A percentile compares a stretch with the other conserved stretches of the same genome.
phyloP scores from a whole-genome alignment of 2,888 invertebrate genomes.

The Pollenia griseotomentosa region DNA sequence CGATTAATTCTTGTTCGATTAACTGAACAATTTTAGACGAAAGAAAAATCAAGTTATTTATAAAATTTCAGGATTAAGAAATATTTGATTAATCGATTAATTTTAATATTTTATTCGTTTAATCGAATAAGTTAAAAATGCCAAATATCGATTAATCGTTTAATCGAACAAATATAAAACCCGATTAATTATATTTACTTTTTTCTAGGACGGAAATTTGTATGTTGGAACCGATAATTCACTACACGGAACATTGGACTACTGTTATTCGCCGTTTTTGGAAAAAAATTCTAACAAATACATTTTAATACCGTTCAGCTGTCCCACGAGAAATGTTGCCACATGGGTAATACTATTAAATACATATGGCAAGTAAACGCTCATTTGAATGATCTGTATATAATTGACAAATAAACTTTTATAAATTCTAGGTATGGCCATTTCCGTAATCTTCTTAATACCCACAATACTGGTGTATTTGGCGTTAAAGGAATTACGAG shows the following conservation, averaged over 20 bases:
- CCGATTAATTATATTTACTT: too few species aligned
- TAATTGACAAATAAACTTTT: background rate
- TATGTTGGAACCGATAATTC: conserved; percentile 22
- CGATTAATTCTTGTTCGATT: too few species aligned
- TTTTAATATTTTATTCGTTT: too few species aligned
- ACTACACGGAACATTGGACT: conserved; percentile 47
- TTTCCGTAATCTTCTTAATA: conserved; percentile 89
- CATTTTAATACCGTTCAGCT: conserved; percentile 70
- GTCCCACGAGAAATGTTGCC: conserved; percentile 46
- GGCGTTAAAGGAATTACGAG: conserved; percentile 87
- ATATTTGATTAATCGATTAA: too few species aligned
- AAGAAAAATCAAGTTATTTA: too few species aligned
- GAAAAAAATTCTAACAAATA: conserved; percentile 19
- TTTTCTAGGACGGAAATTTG: conserved; percentile 55
- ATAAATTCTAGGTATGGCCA: conserved; percentile 86
- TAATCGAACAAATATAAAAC: too few species aligned
- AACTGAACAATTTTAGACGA: too few species aligned
- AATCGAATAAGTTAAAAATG: too few species aligned
- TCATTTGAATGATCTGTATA: background rate
- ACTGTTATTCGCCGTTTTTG: conserved; percentile 70
- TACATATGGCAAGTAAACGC: conserved; percentile 49
- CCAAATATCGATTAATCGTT: too few species aligned
- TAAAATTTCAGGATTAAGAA: too few species aligned
- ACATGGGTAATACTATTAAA: conserved; percentile 44
- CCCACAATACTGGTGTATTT: conserved; percentile 89